Conservation (phyloP, 1,140 invertebrate species). For the Tetraneura akinire region DNA sequence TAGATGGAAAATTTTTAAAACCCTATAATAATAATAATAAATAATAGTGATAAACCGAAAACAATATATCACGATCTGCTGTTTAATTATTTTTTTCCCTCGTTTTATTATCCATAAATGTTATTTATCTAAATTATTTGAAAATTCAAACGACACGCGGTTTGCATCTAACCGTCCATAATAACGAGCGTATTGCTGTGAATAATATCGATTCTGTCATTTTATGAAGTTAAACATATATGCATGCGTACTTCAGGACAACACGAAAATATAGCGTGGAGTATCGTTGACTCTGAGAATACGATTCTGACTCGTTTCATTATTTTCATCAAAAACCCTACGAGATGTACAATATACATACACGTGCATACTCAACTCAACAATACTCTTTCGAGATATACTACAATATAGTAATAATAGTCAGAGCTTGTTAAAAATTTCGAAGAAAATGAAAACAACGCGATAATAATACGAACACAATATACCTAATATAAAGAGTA, state of each 20-base stretch:
- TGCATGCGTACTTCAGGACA: not conserved
- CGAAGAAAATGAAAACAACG: not conserved
- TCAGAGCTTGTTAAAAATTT: conserved; percentile 24
- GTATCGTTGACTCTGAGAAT: not conserved
- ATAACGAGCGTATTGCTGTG: too few relatives aligned
- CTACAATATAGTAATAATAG: not conserved
- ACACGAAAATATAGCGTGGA: not conserved
- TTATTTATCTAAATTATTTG: too few relatives aligned
- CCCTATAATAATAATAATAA: too few relatives aligned
- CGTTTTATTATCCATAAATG: too few relatives aligned
- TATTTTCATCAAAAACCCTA: not conserved
- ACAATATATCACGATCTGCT: too few relatives aligned
- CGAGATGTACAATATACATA: not conserved
- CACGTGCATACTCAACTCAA: not conserved
- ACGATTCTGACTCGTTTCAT: not conserved
- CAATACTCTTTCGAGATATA: not conserved
- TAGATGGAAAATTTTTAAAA: too few relatives aligned
- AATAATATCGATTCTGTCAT: not conserved
- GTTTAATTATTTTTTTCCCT: too few relatives aligned
- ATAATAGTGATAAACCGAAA: too few relatives aligned
- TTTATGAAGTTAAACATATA: not conserved
- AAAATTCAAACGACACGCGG: too few relatives aligned
- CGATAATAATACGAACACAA: too few relatives aligned
- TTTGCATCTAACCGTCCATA: too few relatives aligned
- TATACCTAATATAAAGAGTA: too few relatives aligned